Evolutionary conservation across 2,888 invertebrate genomes (phyloP).

Genomic region (Erebia aethiops): DNA sequence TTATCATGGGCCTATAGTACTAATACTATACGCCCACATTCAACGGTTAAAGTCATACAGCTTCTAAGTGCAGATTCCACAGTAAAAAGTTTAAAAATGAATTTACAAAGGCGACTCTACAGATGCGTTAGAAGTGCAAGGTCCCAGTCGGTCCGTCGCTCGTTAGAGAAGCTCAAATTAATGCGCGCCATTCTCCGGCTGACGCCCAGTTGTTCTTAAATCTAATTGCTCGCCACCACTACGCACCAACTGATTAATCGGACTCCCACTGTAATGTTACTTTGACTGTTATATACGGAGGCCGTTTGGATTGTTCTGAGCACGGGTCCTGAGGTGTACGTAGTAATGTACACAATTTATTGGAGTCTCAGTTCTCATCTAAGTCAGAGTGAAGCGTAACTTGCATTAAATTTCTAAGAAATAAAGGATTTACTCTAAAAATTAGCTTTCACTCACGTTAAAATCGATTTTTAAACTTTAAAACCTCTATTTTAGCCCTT

Average conservation of each 20-base stretch:
- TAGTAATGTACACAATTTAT: slow-evolving; percentile 23
- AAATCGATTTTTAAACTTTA: too few relatives aligned
- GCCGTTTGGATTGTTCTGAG: slow-evolving; percentile 35
- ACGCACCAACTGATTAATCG: slow-evolving; percentile 50
- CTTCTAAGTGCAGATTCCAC: neutral
- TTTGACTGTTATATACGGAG: slow-evolving; percentile 47
- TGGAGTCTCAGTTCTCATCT: neutral
- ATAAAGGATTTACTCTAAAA: too few relatives aligned
- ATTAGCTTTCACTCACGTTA: too few relatives aligned
- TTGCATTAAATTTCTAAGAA: neutral
- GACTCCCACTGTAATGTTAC: slow-evolving; percentile 45
- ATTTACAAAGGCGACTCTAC: slow-evolving; percentile 52
- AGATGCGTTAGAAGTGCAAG: slow-evolving; percentile 51
- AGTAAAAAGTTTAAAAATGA: neutral
- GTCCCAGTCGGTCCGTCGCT: slow-evolving; percentile 71
- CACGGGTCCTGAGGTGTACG: slow-evolving; percentile 25
- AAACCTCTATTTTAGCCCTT: too few relatives aligned
- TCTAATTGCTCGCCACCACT: slow-evolving; percentile 75
- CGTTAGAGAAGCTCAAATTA: slow-evolving; percentile 82
- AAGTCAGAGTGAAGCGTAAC: neutral
- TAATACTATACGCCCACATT: too few relatives aligned
- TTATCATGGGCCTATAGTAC: too few relatives aligned
- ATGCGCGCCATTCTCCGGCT: slow-evolving; percentile 80
- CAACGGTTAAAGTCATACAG: neutral
- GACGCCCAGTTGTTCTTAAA: slow-evolving; percentile 83